Evolutionary conservation across 2,888 invertebrate genomes (phyloP).

Genomic region (Apocheima hispidaria): DNA sequence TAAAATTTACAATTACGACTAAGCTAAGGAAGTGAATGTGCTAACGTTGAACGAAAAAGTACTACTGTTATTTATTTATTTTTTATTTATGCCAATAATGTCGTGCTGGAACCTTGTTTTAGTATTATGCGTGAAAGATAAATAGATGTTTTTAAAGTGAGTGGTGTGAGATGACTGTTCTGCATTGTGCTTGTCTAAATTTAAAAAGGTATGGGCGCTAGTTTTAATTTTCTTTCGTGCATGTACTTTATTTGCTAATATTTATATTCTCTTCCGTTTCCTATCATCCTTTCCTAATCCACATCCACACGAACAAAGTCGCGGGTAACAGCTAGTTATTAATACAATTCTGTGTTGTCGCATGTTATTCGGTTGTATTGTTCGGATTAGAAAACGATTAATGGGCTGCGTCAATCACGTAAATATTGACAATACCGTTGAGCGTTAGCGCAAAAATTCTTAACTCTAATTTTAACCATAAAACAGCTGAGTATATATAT

Average conservation of each 20-base stretch:
- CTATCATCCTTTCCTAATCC: neutral
- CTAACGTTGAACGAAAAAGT: neutral
- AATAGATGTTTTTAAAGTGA: neutral
- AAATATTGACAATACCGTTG: no score
- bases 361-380: no score
- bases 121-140: slow-evolving; percentile 1
- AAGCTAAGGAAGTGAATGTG: no score
- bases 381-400: no score
- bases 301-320: no score
- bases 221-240: neutral
- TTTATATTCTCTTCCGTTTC: neutral
- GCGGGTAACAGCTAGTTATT: no score
- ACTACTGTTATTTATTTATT: neutral
- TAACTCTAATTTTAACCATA: no score
- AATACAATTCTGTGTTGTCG: no score
- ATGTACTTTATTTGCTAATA: neutral
- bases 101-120: neutral
- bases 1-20: no score
- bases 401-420: no score
- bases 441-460: no score
- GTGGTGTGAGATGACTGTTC: neutral
- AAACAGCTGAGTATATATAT: no score
- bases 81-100: neutral
- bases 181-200: slow-evolving; percentile 1
- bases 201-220: slow-evolving; percentile 4